Percentiles rank a stretch among this genome's conserved stretches.
Evolutionary conservation across 2,797 vertebrate genomes (phyloP).

Genomic region (Arremon aurantiirostris): DNA sequence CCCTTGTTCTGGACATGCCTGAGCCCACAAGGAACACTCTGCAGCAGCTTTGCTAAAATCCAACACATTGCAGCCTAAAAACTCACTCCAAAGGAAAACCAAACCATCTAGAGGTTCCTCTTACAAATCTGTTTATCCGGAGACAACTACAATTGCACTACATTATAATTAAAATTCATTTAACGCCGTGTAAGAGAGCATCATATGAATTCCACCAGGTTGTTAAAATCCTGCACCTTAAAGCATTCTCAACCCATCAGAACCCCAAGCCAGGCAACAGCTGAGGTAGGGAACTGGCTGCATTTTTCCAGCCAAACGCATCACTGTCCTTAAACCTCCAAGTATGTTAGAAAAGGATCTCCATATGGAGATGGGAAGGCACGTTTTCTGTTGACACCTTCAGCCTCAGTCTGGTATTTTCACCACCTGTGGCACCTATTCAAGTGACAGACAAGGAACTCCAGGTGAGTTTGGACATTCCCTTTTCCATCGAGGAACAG

Average conservation of each 20-base stretch:
- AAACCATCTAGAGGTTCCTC: fast-evolving
- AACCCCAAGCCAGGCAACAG: neutral
- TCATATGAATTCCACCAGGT: neutral
- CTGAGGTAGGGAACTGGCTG: neutral
- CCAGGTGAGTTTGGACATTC: neutral
- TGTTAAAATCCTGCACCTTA: neutral
- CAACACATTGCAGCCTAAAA: neutral
- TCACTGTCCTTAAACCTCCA: too few relatives aligned
- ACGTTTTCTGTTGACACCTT: fast-evolving
- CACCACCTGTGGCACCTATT: neutral
- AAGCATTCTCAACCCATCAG: neutral
- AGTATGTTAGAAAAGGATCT: fast-evolving
- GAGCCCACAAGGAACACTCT: neutral
- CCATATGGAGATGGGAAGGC: fast-evolving
- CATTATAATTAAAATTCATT: neutral
- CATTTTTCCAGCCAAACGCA: neutral
- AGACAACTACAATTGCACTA: neutral
- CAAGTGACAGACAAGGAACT: neutral
- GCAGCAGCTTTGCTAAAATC: neutral
- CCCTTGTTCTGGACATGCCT: fast-evolving
- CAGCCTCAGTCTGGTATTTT: fast-evolving
- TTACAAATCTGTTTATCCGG: neutral
- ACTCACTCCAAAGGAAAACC: fast-evolving
- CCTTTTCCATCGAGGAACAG: neutral
- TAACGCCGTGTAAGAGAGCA: neutral